Evolutionary conservation across 1,140 invertebrate species (phyloP).

Genomic region (Oreohelix idahoensis): DNA sequence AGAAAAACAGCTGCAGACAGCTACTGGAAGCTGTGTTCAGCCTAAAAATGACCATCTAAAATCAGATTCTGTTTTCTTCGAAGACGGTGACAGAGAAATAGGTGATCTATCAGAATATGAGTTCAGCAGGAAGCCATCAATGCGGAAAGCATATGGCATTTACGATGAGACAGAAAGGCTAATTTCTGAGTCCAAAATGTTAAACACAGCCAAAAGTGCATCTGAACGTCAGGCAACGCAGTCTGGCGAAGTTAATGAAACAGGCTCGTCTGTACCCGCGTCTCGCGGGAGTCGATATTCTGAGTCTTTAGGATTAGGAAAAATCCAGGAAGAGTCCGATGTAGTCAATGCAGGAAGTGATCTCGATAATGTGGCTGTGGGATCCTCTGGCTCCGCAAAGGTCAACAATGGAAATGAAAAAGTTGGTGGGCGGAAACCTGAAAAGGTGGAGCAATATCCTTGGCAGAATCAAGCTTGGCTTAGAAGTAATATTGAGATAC

Average conservation of each 20-base stretch:
- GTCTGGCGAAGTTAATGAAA: background rate
- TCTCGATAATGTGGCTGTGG: conserved; percentile 48
- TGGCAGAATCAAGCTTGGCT: conserved; percentile 40
- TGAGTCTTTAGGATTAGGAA: conserved; percentile 51
- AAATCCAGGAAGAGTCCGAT: conserved; percentile 61
- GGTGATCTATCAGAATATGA: conserved; percentile 24
- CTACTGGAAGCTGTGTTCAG: conserved; percentile 21
- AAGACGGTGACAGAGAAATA: conserved; percentile 16
- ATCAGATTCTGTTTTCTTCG: conserved; percentile 52
- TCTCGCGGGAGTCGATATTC: background rate
- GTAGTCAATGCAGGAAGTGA: conserved; percentile 49
- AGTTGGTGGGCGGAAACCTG: background rate
- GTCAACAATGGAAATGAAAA: no score
- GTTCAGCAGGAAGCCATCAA: conserved; percentile 54
- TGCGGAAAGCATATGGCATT: conserved; percentile 65
- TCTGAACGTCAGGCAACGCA: background rate
- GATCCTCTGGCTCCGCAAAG: background rate
- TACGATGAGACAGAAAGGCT: conserved; percentile 58
- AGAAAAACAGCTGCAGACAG: background rate
- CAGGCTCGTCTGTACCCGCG: background rate
- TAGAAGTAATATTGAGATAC: background rate
- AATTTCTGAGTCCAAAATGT: conserved; percentile 23
- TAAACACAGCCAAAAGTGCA: background rate
- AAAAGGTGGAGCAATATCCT: conserved; percentile 16
- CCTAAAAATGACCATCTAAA: conserved; percentile 26